Evolutionary conservation across 2,113 vertebrate species (phyloP), one percentile per base, ranked within the genome.

Genomic region (Canis aureus): DNA sequence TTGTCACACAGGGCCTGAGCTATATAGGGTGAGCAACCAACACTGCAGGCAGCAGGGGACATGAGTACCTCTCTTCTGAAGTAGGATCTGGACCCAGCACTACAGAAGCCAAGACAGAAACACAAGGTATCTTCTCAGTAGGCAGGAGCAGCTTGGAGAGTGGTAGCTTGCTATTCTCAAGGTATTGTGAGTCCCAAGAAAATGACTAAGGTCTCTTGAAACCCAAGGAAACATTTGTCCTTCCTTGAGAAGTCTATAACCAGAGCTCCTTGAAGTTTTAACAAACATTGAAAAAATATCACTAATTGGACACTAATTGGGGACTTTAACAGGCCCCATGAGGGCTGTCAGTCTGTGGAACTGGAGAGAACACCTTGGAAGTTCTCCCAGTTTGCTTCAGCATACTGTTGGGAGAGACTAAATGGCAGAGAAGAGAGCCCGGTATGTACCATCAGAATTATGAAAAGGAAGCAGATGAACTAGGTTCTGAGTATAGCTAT

Each of bases 201-300:
- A 55, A 49, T 32, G 19, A 66, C 53, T n/a, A 12, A 12, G 17
- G 5, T 15, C 11, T 43, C 66, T 95, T 59, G 90, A 53, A 95
- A 89, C 51, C 78, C n/a, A 81, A 49, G 32, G 23, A 71, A 96
- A 89, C 59, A 8, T 71, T 57, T 96, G 64, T 74, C 32, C 16
- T 83, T 97, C 8, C 4, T 35, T 66, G 12, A 64, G 9, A 86
- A 57, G 74, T 27, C 59, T 95, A 25, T 82, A 86, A 81, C 22
- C 82, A 49, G 89, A 64, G 1, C 2, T 23, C 25, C 53, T 69
- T 74, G 0, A 0, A n/a, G 11, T 4, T 95, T n/a, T 88, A 86
- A 13, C 11, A 91, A 35, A 64, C 38, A 3, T 29, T 94, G 89
- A 66, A 13, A 0, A 0, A 97, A 27, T 90, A 35, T 96, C 15